These are phyloP conservation scores for Aricia agestis DNA, from an alignment of 1,140 invertebrate species.

Conservation along the genomic window DNA sequence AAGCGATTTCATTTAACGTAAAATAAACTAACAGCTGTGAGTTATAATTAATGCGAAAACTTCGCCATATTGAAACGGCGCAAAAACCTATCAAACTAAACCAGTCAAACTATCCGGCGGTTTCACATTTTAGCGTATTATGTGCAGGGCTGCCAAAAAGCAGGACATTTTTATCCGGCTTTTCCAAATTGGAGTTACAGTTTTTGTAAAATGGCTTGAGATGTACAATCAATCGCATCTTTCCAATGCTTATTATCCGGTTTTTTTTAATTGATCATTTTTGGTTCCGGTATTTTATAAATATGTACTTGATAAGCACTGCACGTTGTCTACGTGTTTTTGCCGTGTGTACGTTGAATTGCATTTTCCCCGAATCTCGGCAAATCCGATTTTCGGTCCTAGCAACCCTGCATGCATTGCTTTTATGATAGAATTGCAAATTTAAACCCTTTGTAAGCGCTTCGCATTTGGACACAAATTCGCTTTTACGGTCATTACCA, in stretches of 20 bases:
- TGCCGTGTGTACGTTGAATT: background rate
- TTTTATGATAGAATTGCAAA: conserved; percentile 67
- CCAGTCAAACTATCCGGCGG: conserved; percentile 31
- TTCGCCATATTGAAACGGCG: conserved; percentile 20
- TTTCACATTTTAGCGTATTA: conserved; percentile 47
- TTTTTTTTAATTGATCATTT: too few relatives aligned
- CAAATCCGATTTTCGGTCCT: background rate
- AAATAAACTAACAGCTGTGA: background rate
- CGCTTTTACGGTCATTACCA: conserved; percentile 72
- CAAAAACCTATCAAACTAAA: conserved; percentile 30
- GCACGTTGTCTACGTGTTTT: too few relatives aligned
- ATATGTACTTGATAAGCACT: too few relatives aligned
- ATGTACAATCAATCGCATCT: too few relatives aligned
- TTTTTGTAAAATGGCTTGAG: too few relatives aligned
- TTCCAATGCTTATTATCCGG: too few relatives aligned
- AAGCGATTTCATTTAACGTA: background rate
- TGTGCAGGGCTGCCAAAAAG: conserved; percentile 20
- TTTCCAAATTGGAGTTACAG: too few relatives aligned
- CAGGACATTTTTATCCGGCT: too few relatives aligned
- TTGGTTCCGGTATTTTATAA: too few relatives aligned
- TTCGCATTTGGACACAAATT: conserved; percentile 71
- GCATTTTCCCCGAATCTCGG: background rate
- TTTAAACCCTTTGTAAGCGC: conserved; percentile 71
- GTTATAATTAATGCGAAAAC: conserved; percentile 21
- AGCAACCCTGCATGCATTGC: conserved; percentile 29